phyloP scores from a whole-genome alignment of 2,113 vertebrate genomes.

The Anolis sagrei region DNA sequence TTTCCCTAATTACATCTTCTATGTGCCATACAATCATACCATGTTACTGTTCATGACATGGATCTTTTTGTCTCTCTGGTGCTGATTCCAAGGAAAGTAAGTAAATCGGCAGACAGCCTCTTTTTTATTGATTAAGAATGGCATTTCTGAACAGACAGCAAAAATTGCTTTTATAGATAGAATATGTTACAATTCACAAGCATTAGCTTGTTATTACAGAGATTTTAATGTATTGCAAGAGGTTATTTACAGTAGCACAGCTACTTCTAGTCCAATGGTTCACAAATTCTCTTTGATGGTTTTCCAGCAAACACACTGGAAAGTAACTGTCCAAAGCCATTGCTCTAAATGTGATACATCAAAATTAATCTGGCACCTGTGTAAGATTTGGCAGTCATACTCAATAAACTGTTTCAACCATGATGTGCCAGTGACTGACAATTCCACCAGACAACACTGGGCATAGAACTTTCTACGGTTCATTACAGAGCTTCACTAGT shows the following conservation, averaged over 20 bases:
- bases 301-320: constrained; percentile 55
- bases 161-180: neutral
- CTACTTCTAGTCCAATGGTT: constrained; percentile 45
- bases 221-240: constrained; percentile 43
- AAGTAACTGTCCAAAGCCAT: constrained; percentile 53
- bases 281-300: constrained; percentile 53
- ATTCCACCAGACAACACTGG: constrained; percentile 37
- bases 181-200: neutral
- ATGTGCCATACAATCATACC: neutral
- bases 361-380: constrained; percentile 73
- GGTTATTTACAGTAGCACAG: constrained; percentile 53
- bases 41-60: neutral
- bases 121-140: neutral
- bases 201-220: constrained; percentile 34
- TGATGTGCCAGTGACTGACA: constrained; percentile 66
- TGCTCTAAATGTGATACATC: constrained; percentile 61
- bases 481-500: constrained; percentile 25
- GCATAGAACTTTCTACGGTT: constrained; percentile 60
- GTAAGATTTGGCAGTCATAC: constrained; percentile 74
- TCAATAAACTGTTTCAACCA: constrained; percentile 63
- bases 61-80: neutral
- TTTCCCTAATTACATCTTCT: neutral
- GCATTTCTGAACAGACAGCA: neutral
- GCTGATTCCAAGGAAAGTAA: neutral
- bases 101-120: neutral